Evolutionary conservation across 2,888 invertebrate species (phyloP), one percentile per base, ranked within the genome.

Genomic region (Capitulum mitella): DNA sequence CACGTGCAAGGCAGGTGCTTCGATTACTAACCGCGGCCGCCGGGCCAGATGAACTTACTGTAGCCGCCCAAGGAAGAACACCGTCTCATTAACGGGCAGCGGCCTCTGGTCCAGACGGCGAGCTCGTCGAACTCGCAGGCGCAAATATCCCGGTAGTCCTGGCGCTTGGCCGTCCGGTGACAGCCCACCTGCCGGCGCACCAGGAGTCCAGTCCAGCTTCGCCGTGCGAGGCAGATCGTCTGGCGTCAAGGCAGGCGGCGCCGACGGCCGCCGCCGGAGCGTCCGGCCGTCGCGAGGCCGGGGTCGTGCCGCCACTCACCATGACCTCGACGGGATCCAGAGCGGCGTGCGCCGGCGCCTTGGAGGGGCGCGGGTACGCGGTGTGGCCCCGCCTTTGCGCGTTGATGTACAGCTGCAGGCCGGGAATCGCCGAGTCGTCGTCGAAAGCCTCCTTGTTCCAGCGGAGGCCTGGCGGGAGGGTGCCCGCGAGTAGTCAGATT

Each of bases 11-110:
- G n/a, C n/a, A n/a, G n/a, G n/a, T n/a, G n/a, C n/a, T n/a, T n/a
- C n/a, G n/a, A n/a, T n/a, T n/a, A n/a, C n/a, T n/a, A n/a, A n/a
- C n/a, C n/a, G n/a, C n/a, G n/a, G n/a, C n/a, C n/a, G n/a, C n/a
- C n/a, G n/a, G n/a, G n/a, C n/a, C n/a, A n/a, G n/a, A n/a, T n/a
- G n/a, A n/a, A 70, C 82, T 81, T 78, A 83, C 82, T 80, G 78
- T 81, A 81, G 16, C 82, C 83, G 3, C 83, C 83, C 29, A 82
- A 70, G 80, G n/a, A 83, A 83, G 78, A 78, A 82, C 12, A 78
- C 43, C 3, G 79, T 77, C 64, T 81, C 80, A 26, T 79, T 79
- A 46, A 77, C 78, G 19, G 74, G 43, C 22, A 83, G 77, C 26
- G 78, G 61, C 26, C 80, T n/a, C n/a, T 78, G 75, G 78, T 81